Conservation (phyloP, 2,113 vertebrate genomes). For the Stictonetta naevosa region DNA sequence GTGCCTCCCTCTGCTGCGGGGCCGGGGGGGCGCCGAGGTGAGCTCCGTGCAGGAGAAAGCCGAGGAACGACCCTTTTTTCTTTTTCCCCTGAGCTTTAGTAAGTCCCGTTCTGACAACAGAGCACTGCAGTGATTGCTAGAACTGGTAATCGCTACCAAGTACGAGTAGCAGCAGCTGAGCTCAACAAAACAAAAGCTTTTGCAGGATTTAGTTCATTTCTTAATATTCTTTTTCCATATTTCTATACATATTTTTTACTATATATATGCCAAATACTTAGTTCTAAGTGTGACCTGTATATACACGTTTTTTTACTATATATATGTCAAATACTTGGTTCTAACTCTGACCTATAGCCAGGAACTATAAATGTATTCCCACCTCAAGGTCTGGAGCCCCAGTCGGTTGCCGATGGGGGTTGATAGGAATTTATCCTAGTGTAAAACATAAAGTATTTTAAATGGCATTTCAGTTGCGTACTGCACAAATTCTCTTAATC, state of each 20-base stretch:
- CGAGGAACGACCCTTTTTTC: too few relatives aligned
- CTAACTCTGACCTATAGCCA: not conserved
- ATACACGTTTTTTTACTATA: too few relatives aligned
- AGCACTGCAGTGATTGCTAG: rapidly evolving
- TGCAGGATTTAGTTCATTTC: not conserved
- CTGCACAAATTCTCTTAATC: not conserved
- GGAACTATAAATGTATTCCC: not conserved
- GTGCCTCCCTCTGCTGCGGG: too few relatives aligned
- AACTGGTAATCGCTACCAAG: too few relatives aligned
- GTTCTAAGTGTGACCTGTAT: not conserved
- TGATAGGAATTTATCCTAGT: not conserved
- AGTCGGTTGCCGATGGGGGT: not conserved
- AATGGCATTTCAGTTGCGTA: not conserved
- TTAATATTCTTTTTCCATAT: not conserved
- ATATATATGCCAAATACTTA: not conserved
- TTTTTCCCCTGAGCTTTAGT: not conserved
- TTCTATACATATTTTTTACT: not conserved
- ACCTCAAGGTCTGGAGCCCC: not conserved
- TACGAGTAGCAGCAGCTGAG: not conserved
- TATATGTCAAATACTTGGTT: not conserved
- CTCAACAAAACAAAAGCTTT: not conserved
- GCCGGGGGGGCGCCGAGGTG: too few relatives aligned
- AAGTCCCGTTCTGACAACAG: not conserved
- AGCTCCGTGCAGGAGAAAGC: too few relatives aligned
- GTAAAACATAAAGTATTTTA: not conserved